phyloP scores from a whole-genome alignment of 2,113 vertebrate species.

The Sturnira hondurensis region DNA sequence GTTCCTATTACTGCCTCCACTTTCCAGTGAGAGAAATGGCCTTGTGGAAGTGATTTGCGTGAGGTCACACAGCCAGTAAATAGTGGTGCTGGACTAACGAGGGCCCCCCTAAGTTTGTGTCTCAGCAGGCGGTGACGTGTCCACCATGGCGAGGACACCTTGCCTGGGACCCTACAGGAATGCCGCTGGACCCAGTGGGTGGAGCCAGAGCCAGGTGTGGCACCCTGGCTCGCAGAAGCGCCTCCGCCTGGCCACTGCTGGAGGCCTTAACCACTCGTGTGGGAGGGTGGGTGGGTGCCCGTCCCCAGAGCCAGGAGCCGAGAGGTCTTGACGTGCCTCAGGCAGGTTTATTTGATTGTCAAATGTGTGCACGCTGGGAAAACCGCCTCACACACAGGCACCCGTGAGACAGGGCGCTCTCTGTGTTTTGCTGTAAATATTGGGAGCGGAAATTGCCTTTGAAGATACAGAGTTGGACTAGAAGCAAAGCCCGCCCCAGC shows the following conservation, averaged over 20 bases:
- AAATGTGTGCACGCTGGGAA: conserved; percentile 32
- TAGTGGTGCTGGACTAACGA: fast-evolving
- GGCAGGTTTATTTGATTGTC: conserved; percentile 66
- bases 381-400: background rate
- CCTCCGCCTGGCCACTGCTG: conserved; percentile 58
- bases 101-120: too few species aligned
- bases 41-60: fast-evolving
- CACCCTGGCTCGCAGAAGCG: conserved; percentile 51
- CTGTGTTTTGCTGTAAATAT: conserved; percentile 41
- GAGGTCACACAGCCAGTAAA: fast-evolving
- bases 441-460: background rate
- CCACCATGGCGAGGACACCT: conserved; percentile 73
- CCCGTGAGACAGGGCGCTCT: background rate
- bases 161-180: conserved; percentile 68
- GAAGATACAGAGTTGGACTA: background rate
- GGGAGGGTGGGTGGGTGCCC: conserved; percentile 52
- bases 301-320: conserved; percentile 52
- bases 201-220: conserved; percentile 57
- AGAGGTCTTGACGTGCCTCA: conserved; percentile 56
- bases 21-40: background rate
- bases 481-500: background rate
- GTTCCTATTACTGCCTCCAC: conserved; percentile 34
- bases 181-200: conserved; percentile 70
- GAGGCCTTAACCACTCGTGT: conserved; percentile 58
- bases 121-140: conserved; percentile 55